Evolutionary conservation across 2,888 invertebrate genomes (phyloP), one percentile per base, ranked within the genome.

Genomic region (Sesia bembeciformis): DNA sequence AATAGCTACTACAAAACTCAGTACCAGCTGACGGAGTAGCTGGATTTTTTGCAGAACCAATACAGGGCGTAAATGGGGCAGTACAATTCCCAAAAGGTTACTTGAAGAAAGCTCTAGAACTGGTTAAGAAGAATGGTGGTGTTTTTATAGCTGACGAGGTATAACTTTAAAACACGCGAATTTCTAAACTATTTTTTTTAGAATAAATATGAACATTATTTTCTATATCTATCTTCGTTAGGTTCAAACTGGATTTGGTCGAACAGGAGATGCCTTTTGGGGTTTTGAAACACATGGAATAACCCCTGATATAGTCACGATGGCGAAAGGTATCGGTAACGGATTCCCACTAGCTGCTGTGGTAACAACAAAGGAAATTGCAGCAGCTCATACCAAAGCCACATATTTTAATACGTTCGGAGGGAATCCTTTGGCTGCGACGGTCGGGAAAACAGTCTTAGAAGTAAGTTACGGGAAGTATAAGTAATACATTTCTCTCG

Each of bases 311-410:
- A 98, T 99, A 64, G 97, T 98, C 0, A 97, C 98, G 0, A 94
- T 97, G 95, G 98, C 98, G 1, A 98, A 98, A 79, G 97, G 97
- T 46, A 96, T 96, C 52, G 96, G 98, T 0, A 99, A 99, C 81
- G 99, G 99, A 0, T 99, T 96, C 82, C 99, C 99, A 0, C 82
- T 99, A 78, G 98, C 95, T 0, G 98, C 98, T 4, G 98, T 99
- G 0, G 95, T 97, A 0, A 99, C 99, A 0, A 98, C 96, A 0
- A 93, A 93, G 4, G 93, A 95, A 78, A 95, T 99, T 56, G 97
- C 98, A 0, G 87, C 92, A n/a, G 91, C 93, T 3, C 90, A 98
- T 64, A 91, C 91, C 0, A 87, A 91, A 65, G 96, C 96, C 0
- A 74, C 93, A 0, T 97, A 98, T 81, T 98, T 99, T 76, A 99